A percentile compares a stretch with the other conserved stretches of the same genome.
These are phyloP conservation scores for Drosophila multiciliata DNA, from an alignment of 2,888 invertebrate species.

Conservation along the genomic window DNA sequence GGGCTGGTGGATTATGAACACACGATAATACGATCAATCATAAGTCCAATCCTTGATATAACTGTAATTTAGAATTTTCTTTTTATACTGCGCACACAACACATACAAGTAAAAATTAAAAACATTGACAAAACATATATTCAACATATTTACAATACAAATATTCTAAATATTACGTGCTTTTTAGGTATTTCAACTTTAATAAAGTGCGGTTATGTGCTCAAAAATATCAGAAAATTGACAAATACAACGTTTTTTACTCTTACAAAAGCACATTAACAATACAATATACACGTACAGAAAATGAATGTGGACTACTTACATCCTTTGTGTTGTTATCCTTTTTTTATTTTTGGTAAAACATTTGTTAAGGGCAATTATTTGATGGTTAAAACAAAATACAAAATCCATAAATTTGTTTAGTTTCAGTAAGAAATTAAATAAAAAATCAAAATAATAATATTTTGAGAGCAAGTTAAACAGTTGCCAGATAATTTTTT, in stretches of 20 bases:
- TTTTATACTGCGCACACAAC: conserved; percentile 34
- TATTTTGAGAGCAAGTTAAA: background rate
- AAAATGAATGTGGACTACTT: conserved; percentile 75
- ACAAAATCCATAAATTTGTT: conserved; percentile 61
- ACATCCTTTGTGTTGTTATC: conserved; percentile 84
- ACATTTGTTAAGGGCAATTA: conserved; percentile 50
- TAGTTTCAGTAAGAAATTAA: conserved; percentile 34
- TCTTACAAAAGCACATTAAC: conserved; percentile 29
- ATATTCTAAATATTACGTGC: conserved; percentile 13
- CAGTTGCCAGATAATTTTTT: background rate
- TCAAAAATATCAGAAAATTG: conserved; percentile 28
- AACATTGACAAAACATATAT: conserved; percentile 20
- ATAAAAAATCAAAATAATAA: conserved; percentile 4
- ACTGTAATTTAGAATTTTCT: conserved; percentile 64
- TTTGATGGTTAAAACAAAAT: conserved; percentile 69
- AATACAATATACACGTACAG: conserved; percentile 15
- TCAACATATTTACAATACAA: conserved; percentile 19
- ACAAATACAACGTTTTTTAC: conserved; percentile 3
- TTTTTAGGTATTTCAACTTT: conserved; percentile 2
- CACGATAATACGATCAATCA: conserved; percentile 22
- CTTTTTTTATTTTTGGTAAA: conserved; percentile 60
- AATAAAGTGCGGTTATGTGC: conserved; percentile 44
- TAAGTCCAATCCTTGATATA: conserved; percentile 41
- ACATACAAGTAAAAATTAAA: conserved; percentile 34
- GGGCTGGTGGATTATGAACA: conserved; percentile 38